Percentiles rank a stretch among this genome's conserved stretches.
phyloP scores from a whole-genome alignment of 2,888 invertebrate genomes.

The Lissocephala sabroskyi region DNA sequence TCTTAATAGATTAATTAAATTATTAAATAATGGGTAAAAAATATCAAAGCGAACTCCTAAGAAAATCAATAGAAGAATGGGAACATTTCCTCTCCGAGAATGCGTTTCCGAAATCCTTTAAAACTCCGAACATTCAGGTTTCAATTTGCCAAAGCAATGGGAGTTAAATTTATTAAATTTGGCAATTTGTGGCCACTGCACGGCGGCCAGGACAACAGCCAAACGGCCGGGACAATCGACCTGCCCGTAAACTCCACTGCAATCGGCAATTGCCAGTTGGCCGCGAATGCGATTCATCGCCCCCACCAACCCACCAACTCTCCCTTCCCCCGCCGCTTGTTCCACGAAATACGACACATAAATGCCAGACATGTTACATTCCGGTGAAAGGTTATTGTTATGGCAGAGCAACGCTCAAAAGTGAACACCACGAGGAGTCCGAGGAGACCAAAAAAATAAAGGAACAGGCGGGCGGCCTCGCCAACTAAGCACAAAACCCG shows the following conservation, averaged over 20 bases:
- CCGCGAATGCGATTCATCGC: slow-evolving; percentile 11
- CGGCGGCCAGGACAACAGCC: not conserved
- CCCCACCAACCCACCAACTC: slow-evolving; percentile 14
- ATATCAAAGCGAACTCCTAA: no score
- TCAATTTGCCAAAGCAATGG: no score
- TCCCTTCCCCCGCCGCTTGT: not conserved
- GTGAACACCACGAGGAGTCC: slow-evolving; percentile 32
- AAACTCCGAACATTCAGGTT: no score
- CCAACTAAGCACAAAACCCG: slow-evolving; percentile 6
- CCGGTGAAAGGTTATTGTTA: slow-evolving; percentile 59
- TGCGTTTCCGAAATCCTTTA: no score
- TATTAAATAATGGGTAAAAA: no score
- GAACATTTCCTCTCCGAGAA: no score
- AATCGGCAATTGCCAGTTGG: not conserved
- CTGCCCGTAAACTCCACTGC: no score
- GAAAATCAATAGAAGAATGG: no score
- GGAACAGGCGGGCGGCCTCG: slow-evolving; percentile 9
- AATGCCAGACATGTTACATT: slow-evolving; percentile 61
- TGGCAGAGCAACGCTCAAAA: slow-evolving; percentile 39
- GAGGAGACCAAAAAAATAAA: slow-evolving; percentile 33
- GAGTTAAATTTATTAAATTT: slow-evolving; percentile 30
- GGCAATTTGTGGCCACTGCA: slow-evolving; percentile 36
- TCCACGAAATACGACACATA: slow-evolving; percentile 32
- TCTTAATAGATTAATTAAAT: no score
- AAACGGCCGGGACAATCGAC: no score